Evolutionary conservation across 2,888 invertebrate species (phyloP).

Genomic region (Oxystoma pomonae): DNA sequence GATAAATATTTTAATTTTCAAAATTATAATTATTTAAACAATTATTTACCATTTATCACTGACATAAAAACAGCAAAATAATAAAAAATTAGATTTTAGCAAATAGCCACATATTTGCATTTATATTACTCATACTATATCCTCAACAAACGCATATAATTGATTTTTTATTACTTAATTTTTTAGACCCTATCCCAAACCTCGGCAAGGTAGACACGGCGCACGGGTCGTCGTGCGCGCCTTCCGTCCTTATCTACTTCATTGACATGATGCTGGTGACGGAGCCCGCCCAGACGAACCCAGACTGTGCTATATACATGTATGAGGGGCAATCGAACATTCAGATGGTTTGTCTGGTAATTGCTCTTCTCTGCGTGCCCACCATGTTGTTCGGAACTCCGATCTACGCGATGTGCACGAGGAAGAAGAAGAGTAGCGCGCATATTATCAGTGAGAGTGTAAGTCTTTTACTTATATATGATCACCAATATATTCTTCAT

Average conservation of each 20-base stretch:
- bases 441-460: neutral
- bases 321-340: slow-evolving; percentile 56
- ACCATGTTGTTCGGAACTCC: slow-evolving; percentile 78
- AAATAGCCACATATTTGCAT: no score
- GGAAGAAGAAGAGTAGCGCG: slow-evolving; percentile 29
- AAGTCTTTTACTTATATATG: neutral
- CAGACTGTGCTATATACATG: slow-evolving; percentile 56
- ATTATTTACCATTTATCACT: no score
- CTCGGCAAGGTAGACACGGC: slow-evolving; percentile 23
- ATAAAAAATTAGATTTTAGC: no score
- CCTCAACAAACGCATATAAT: no score
- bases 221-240: slow-evolving; percentile 60
- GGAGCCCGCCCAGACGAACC: slow-evolving; percentile 29
- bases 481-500: no score
- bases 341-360: slow-evolving; percentile 60
- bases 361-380: slow-evolving; percentile 69
- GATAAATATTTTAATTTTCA: no score
- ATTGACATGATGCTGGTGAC: slow-evolving; percentile 73
- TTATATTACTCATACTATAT: no score
- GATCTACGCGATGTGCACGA: slow-evolving; percentile 53
- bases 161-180: no score
- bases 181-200: neutral
- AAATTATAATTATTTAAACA: no score
- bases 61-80: no score
- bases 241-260: slow-evolving; percentile 72